A percentile compares a stretch with the other conserved stretches of the same genome.
Evolutionary conservation across 2,113 vertebrate species (phyloP).

Genomic region (Oreochromis spilurus): DNA sequence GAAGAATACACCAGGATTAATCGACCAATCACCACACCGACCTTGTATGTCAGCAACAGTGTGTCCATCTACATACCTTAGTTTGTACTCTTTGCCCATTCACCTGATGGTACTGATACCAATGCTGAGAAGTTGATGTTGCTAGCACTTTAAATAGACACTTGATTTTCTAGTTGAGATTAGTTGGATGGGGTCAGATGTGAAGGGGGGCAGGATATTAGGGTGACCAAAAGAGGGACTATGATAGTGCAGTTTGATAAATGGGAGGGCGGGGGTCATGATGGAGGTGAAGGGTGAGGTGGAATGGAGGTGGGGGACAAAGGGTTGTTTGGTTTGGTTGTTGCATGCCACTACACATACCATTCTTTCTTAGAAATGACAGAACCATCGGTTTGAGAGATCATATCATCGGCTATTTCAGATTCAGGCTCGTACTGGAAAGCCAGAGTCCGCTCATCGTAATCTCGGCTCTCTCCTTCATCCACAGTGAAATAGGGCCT

Average conservation of each 20-base stretch:
- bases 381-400: constrained; percentile 97
- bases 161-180: constrained; percentile 46
- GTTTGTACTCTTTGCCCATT: constrained; percentile 50
- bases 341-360: constrained; percentile 86
- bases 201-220: not conserved
- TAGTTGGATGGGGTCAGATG: constrained; percentile 58
- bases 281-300: constrained; percentile 31
- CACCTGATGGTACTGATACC: constrained; percentile 45
- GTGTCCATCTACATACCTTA: constrained; percentile 51
- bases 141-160: constrained; percentile 51
- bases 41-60: constrained; percentile 28
- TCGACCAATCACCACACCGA: constrained; percentile 51
- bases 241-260: constrained; percentile 22
- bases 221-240: not conserved
- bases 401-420: constrained; percentile 94
- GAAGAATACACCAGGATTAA: constrained; percentile 69
- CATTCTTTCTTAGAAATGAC: constrained; percentile 99
- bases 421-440: constrained; percentile 94
- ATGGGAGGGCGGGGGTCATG: constrained; percentile 34
- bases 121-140: constrained; percentile 32
- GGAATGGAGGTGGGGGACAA: constrained; percentile 42
- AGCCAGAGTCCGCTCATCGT: constrained; percentile 90
- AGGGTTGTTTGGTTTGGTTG: constrained; percentile 48
- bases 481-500: constrained; percentile 97
- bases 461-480: constrained; percentile 85